Evolutionary conservation across 2,888 invertebrate species (phyloP), one percentile per base, ranked within the genome.

Genomic region (Thysanoteuthis rhombus): DNA sequence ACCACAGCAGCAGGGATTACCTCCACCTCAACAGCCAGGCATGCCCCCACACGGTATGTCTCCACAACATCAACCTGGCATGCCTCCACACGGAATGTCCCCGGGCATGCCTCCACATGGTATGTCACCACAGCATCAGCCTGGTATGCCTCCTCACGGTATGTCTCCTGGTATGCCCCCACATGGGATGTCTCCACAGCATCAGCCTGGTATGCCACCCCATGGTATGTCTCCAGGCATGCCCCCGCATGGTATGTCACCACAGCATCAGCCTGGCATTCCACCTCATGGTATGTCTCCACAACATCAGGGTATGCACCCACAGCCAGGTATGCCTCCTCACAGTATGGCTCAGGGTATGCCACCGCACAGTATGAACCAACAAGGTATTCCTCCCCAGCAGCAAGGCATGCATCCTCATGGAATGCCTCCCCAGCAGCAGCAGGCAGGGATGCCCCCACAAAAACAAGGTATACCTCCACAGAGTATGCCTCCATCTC

Each of bases 391-490:
- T 36, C 75, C 75, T 75, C 45, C 92, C 4, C 92, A 40, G 32
- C 92, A 92, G 40, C 92, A 92, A 32, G 32, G 92, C 92, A 40
- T 92, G 39, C 92, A 40, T 92, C 92, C 92, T 45, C 92, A 92
- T 92, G 92, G 42, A n/a, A 92, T 92, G 92, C 45, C 92, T 6
- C 92, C 92, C 8, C 92, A 92, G 36, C 91, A 91, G 28, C 42
- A 45, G 38, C 92, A 40, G 19, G 42, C 40, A 40, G 92, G 92
- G 36, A 92, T 92, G 92, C n/a, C 92, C 45, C 92, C 40, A 92
- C 92, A 92, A 38, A 75, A 75, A 75, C 92, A 92, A 92, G 42
- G 92, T 45, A 39, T 92, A 92, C 92, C 92, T 32, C 92, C 92
- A 92, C 92, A 92, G 45, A 42, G 40, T 40, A 92, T 92, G 42